phyloP scores from a whole-genome alignment of 2,113 vertebrate species.

The Lophura nycthemera region DNA sequence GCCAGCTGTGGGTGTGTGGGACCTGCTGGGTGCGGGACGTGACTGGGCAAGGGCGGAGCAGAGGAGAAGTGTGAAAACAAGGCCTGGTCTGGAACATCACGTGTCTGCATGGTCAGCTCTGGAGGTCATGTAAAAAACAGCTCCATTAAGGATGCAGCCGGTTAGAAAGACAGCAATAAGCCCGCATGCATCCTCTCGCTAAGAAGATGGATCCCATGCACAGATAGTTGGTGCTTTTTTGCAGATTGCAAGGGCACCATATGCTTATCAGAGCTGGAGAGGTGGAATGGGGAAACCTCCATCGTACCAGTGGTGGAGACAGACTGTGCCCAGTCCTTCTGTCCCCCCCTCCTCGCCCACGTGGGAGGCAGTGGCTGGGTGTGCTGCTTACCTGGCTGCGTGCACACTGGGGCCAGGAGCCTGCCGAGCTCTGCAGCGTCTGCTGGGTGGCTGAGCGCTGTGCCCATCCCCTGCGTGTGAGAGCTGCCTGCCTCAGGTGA shows the following conservation, averaged over 20 bases:
- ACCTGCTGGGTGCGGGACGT: background rate
- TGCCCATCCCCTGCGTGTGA: background rate
- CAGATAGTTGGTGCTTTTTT: background rate
- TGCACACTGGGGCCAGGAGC: background rate
- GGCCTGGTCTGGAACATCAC: background rate
- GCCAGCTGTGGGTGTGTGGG: fast-evolving
- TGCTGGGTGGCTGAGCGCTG: background rate
- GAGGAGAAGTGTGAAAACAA: background rate
- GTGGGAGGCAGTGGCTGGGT: background rate
- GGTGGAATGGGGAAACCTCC: background rate
- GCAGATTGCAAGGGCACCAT: fast-evolving
- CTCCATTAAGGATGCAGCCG: background rate
- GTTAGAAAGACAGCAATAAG: background rate
- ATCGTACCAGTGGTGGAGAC: fast-evolving
- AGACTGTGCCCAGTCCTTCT: background rate
- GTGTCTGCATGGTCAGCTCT: background rate
- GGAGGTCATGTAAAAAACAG: background rate
- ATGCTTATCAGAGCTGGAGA: background rate
- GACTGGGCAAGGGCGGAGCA: background rate
- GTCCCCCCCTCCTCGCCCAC: background rate
- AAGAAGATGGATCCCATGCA: background rate
- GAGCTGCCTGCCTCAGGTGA: background rate
- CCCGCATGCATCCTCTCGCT: background rate
- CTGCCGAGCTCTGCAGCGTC: background rate
- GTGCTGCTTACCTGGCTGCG: background rate